Conservation (phyloP, 2,113 vertebrate genomes). For the Struthidea cinerea region DNA sequence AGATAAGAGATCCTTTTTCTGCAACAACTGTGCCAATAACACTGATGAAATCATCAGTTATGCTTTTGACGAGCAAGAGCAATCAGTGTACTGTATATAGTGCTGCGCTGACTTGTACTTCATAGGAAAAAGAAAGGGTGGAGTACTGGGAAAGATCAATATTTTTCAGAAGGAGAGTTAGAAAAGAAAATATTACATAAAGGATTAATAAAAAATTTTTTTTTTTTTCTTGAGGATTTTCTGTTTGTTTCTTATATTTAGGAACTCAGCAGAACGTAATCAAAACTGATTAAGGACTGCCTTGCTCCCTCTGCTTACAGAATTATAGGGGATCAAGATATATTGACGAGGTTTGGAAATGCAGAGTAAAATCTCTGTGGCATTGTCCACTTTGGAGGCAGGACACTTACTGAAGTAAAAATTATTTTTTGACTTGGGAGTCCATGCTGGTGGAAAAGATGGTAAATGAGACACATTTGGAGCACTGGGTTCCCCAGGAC, state of each 20-base stretch:
- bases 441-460: background rate
- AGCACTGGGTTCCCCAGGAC: background rate
- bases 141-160: background rate
- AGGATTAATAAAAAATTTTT: background rate
- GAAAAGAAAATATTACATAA: background rate
- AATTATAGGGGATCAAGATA: background rate
- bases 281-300: background rate
- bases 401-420: background rate
- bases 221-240: background rate
- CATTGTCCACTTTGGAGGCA: background rate
- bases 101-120: background rate
- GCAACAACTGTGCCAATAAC: background rate
- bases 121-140: background rate
- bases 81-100: background rate
- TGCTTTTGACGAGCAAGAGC: background rate
- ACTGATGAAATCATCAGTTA: constrained; percentile 31
- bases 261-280: background rate
- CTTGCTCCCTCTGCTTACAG: background rate
- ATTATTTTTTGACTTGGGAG: background rate
- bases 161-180: background rate
- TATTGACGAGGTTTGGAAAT: background rate
- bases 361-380: background rate
- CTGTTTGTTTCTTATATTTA: background rate
- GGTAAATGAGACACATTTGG: background rate
- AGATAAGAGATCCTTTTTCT: background rate